Evolutionary conservation across 2,113 vertebrate species (phyloP).

Genomic region (Procavia capensis): DNA sequence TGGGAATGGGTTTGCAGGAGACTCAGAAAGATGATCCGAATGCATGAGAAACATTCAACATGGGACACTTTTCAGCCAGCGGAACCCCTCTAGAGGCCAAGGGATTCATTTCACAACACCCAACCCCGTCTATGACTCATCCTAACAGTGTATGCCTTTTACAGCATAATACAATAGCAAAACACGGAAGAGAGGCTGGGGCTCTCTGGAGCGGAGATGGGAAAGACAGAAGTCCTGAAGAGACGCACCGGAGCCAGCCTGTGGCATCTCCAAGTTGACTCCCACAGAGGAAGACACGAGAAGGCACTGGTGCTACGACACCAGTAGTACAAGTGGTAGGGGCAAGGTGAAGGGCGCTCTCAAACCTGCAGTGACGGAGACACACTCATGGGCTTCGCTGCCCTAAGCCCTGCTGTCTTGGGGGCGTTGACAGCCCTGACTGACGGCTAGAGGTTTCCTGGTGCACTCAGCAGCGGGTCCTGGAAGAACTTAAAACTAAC

Average conservation of each 20-base stretch:
- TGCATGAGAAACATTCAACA: neutral
- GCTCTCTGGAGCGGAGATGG: neutral
- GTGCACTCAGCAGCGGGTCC: accelerated
- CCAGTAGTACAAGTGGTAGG: neutral
- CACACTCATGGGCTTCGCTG: neutral
- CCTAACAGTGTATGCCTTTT: neutral
- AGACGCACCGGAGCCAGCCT: neutral
- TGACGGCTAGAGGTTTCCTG: neutral
- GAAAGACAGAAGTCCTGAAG: neutral
- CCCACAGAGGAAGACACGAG: neutral
- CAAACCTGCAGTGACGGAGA: neutral
- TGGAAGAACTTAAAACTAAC: neutral
- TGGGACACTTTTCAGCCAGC: neutral
- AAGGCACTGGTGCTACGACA: neutral
- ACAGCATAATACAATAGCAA: neutral
- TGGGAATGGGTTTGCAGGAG: neutral
- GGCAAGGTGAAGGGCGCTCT: neutral
- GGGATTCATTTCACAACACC: neutral
- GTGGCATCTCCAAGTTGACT: neutral
- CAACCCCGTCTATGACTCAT: neutral
- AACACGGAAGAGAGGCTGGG: neutral
- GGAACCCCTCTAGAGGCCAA: neutral
- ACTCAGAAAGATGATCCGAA: neutral
- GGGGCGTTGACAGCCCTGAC: neutral
- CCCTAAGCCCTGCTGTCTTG: neutral